Conservation (phyloP, 2,797 vertebrate genomes). For the Poeciliopsis gracilis region DNA sequence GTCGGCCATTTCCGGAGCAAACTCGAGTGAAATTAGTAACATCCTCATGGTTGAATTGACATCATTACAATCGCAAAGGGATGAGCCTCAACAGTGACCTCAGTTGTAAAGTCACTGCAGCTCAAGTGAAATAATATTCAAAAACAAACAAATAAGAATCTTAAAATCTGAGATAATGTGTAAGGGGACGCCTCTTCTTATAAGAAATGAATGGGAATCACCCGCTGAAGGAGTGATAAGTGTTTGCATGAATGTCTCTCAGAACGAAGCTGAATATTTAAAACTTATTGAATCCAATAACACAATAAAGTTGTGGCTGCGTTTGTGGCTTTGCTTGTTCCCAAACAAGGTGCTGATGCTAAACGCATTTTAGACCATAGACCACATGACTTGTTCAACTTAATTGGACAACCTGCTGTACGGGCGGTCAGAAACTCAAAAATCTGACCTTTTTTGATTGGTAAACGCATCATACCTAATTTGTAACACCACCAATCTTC, state of each 20-base stretch:
- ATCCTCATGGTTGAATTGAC: constrained; percentile 44
- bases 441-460: neutral
- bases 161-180: constrained; percentile 32
- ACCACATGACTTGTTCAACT: neutral
- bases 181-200: constrained; percentile 38
- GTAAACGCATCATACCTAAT: neutral
- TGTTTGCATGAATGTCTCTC: neutral
- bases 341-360: constrained; percentile 26
- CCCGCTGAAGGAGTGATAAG: constrained; percentile 36
- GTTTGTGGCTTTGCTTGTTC: constrained; percentile 31
- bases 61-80: constrained; percentile 63
- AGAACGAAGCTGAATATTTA: constrained; percentile 33
- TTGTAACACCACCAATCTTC: neutral
- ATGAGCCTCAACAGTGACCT: constrained; percentile 41
- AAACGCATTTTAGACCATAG: neutral
- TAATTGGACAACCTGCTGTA: neutral
- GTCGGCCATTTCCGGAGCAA: constrained; percentile 57
- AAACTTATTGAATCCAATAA: constrained; percentile 18
- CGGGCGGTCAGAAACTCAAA: neutral
- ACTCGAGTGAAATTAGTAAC: constrained; percentile 36
- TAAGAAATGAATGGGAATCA: constrained; percentile 23
- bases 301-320: constrained; percentile 14
- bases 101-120: constrained; percentile 26
- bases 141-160: neutral
- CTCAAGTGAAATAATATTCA: constrained; percentile 40